Evolutionary conservation across 2,888 invertebrate genomes (phyloP).

Genomic region (Leucoma salicis): DNA sequence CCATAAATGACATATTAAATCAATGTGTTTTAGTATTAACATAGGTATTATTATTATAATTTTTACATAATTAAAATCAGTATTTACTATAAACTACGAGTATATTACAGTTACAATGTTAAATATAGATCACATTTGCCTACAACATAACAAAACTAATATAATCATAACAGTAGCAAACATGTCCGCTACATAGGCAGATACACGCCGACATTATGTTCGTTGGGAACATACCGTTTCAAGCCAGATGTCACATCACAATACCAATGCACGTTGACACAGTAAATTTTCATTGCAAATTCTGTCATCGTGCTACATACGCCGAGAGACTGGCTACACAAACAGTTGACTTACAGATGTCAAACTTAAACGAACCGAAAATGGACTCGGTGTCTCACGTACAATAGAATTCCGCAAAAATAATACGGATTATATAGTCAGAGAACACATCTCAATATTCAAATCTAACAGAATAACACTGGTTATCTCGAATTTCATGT

Average conservation of each 20-base stretch:
- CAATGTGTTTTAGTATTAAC: too few species aligned
- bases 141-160: conserved; percentile 1
- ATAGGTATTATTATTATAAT: too few species aligned
- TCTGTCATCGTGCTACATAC: conserved; percentile 67
- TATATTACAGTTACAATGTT: too few species aligned
- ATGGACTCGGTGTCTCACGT: conserved; percentile 51
- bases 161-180: background rate
- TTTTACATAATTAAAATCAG: too few species aligned
- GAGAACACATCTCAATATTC: background rate
- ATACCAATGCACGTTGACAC: conserved; percentile 68
- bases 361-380: conserved; percentile 81
- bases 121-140: background rate
- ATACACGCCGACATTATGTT: conserved; percentile 21
- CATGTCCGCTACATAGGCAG: conserved; percentile 9
- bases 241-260: conserved; percentile 62
- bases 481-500: background rate
- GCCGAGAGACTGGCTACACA: conserved; percentile 59
- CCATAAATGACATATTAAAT: too few species aligned
- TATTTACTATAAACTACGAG: too few species aligned
- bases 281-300: conserved; percentile 78
- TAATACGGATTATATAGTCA: conserved; percentile 20
- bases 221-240: conserved; percentile 42
- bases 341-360: conserved; percentile 75
- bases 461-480: background rate
- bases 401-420: conserved; percentile 27